Evolutionary conservation across 2,888 invertebrate species (phyloP), one percentile per base, ranked within the genome.

Genomic region (Athalia circularis): DNA sequence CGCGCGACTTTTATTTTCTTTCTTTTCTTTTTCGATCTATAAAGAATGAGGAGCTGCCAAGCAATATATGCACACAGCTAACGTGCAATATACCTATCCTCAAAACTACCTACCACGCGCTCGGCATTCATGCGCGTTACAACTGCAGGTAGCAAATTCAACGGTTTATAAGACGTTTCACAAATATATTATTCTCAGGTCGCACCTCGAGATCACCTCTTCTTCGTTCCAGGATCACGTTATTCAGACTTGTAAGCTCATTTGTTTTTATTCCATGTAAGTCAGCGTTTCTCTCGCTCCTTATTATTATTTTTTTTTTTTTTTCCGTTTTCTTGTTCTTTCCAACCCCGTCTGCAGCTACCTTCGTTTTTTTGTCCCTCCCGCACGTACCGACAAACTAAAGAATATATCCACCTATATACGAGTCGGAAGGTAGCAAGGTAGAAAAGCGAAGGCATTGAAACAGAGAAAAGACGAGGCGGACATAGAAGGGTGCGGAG

Each of bases 401-500:
- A 29, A 29, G 29, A 2, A 29, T 29, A 29, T 29, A 29, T 29
- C 29, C 29, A 29, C 1, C 29, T 29, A 29, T 29, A 29, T 29
- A 29, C 29, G 29, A 29, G 29, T 29, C 2, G 29, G 29, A 29
- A 13, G 68, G 68, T 48, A 15, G 62, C 29, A 29, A 62, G 7
- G 15, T 62, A 29, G 62, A 11, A 29, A 8, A 6, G 13, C 47
- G 48, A 5, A 48, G 13, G 50, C n/a, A 15, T 68, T 52, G 52
- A 29, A 8, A 15, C 50, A 29, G 3, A 59, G 59, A 47, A 47
- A 48, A 3, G 47, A 50, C 5, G 9, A 13, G 29, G 57, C 8
- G 57, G 54, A 50, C 29, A 3, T n/a, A 15, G 9, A 52, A 68
- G 11, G 52, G 29, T 87, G 86, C 86, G 84, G 85, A 85, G 84